Base-by-base conservation (phyloP, 2,888 invertebrate genomes). In the Iselma pallidipennis region DNA sequence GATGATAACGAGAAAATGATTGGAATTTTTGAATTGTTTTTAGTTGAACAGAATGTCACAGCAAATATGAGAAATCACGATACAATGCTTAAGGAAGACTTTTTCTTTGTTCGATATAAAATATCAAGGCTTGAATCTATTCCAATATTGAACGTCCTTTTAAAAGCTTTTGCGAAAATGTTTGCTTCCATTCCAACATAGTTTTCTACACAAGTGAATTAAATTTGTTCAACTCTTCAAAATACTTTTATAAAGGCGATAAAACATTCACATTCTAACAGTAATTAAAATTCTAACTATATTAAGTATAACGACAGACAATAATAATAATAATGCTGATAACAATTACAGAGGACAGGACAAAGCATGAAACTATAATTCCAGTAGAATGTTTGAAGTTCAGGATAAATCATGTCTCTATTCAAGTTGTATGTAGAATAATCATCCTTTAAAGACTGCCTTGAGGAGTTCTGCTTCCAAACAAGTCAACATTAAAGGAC, bases 51-150 rank as follows among this genome's bases (percentile, higher is more conserved):
- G n/a, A n/a, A n/a, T n/a, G n/a, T n/a, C n/a, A n/a, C n/a, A n/a
- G n/a, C n/a, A n/a, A n/a, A n/a, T n/a, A n/a, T n/a, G n/a, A n/a
- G n/a, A n/a, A 23, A 25, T 23, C 23, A n/a, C 31, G n/a, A 26
- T 10, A 45, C 21, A 45, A 21, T 16, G 16, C 45, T 55, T 29
- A 16, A 23, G 12, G 12, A 53, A 19, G 19, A 16, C 4, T 29
- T 6, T 48, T 48, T 29, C n/a, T 48, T 48, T 55, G 55, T 55
- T 23, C 9, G 21, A 16, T 14, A 31, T 55, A 28, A 28, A 55
- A 48, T 55, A 14, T 26, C 19, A 21, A 37, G 16, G 37, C 16
- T 16, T 16, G 9, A 1, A 12, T 37, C 7, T 6, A 10, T 16
- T 16, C 19, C 16, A 37, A 37, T 37, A 37, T 37, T 37, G 16